Evolutionary conservation across 2,113 vertebrate genomes (phyloP).

Genomic region (Marcusenius ussheri): DNA sequence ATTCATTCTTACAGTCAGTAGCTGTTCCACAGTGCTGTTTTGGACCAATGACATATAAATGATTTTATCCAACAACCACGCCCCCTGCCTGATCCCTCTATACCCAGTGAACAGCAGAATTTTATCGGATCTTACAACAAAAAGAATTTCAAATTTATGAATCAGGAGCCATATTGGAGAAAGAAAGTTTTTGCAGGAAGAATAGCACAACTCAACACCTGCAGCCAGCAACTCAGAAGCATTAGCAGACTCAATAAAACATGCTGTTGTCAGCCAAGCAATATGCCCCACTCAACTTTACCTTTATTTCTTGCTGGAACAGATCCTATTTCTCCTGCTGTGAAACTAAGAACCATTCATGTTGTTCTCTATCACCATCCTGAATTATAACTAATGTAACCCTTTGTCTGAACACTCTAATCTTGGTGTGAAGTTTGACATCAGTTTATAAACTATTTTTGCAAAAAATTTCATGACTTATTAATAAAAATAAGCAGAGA

Average conservation of each 20-base stretch:
- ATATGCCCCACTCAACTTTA: neutral
- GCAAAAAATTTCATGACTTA: neutral
- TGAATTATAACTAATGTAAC: neutral
- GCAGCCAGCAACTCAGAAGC: neutral
- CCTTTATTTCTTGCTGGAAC: neutral
- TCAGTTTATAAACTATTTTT: neutral
- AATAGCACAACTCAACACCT: neutral
- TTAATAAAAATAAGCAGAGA: neutral
- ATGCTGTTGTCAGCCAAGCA: neutral
- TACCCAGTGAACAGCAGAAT: neutral
- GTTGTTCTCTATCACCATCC: neutral
- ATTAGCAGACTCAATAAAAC: neutral
- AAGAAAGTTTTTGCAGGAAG: neutral
- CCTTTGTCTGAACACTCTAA: neutral
- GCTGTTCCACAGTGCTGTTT: neutral
- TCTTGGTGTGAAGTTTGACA: neutral
- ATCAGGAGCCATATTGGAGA: neutral
- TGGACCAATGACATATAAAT: neutral
- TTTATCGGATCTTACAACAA: neutral
- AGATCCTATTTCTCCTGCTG: neutral
- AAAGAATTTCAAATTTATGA: neutral
- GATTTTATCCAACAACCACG: neutral
- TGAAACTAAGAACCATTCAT: neutral
- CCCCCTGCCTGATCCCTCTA: neutral
- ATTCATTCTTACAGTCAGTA: neutral